Evolutionary conservation across 2,888 invertebrate genomes (phyloP), one percentile per base, ranked within the genome.

Genomic region (Lasioglossum oenotherae): DNA sequence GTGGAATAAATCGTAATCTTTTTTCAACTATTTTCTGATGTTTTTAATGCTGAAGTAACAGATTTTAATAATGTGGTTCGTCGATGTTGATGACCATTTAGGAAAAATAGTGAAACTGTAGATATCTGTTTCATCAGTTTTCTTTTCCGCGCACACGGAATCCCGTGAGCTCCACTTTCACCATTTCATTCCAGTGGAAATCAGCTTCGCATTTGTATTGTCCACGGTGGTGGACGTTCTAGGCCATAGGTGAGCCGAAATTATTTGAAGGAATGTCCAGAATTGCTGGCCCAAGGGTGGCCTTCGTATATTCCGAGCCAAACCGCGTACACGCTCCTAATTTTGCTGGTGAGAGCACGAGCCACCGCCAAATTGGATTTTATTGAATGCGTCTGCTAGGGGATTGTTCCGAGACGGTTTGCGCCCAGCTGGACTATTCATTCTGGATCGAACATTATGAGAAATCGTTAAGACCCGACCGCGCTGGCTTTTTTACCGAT

Each of bases 201-300:
- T 85, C 85, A 78, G 76, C 86, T 49, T 60, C 41, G 76, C 75
- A 60, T 72, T 85, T 44, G 73, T 71, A 79, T 79, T 74, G 75
- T 49, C 73, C 81, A 67, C 74, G 71, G 19, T 82, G 82, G 78
- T 41, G 81, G 80, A 79, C 87, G 76, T 73, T 83, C 53, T 38
- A 78, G 74, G 69, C 74, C 64, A 75, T 75, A 77, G 82, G 84
- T 81, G 85, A 73, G 78, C 86, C 82, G 87, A 85, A 89, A 86
- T 90, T 89, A 90, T 90, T 90, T 87, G 82, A 83, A 83, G 90
- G 87, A 90, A 90, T 90, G 89, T 85, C 81, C 81, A 84, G 89
- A 86, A 90, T 89, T 89, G 85, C 83, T 82, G 83, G 80, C 57
- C 85, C 71, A 74, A 82, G 86, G 87, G 84, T 81, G 79, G 81